phyloP scores from a whole-genome alignment of 2,888 invertebrate genomes.

The Netelia inedita region DNA sequence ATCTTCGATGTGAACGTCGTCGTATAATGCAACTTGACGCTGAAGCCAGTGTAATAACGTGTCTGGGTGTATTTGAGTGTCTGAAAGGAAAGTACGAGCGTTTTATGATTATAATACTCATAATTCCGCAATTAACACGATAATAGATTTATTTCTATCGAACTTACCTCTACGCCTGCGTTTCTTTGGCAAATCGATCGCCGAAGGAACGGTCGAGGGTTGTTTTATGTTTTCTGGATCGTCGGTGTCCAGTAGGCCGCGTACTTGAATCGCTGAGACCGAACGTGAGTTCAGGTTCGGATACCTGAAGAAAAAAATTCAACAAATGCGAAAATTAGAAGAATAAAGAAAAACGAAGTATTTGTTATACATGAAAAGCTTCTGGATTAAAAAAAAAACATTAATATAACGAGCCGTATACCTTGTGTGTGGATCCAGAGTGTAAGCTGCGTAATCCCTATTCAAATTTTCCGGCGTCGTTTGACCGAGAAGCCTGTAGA shows the following conservation, averaged over 20 bases:
- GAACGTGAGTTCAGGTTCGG: slow-evolving; percentile 92
- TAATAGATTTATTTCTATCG: slow-evolving; percentile 1
- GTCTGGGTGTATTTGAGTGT: slow-evolving; percentile 90
- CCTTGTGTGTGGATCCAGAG: slow-evolving; percentile 94
- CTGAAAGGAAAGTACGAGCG: slow-evolving; percentile 82
- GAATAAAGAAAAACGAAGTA: neutral
- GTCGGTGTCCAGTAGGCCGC: slow-evolving; percentile 90
- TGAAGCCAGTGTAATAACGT: slow-evolving; percentile 92
- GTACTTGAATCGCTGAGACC: slow-evolving; percentile 92
- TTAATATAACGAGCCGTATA: slow-evolving; percentile 56
- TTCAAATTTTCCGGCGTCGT: slow-evolving; percentile 98
- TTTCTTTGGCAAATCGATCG: slow-evolving; percentile 88
- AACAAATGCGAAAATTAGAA: slow-evolving; percentile 19
- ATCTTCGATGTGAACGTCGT: slow-evolving; percentile 88
- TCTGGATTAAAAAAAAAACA: slow-evolving; percentile 15
- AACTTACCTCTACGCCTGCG: slow-evolving; percentile 88
- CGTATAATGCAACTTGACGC: slow-evolving; percentile 89
- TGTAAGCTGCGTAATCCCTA: slow-evolving; percentile 95
- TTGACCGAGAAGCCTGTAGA: slow-evolving; percentile 94
- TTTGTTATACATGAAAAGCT: neutral
- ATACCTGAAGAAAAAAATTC: slow-evolving; percentile 85
- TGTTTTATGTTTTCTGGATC: slow-evolving; percentile 88
- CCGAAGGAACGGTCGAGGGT: slow-evolving; percentile 84
- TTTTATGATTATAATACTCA: neutral
- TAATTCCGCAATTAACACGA: neutral